These are phyloP conservation scores for Ricordea florida DNA, from an alignment of 92 coral and sea anemone genomes.

Conservation along the genomic window DNA sequence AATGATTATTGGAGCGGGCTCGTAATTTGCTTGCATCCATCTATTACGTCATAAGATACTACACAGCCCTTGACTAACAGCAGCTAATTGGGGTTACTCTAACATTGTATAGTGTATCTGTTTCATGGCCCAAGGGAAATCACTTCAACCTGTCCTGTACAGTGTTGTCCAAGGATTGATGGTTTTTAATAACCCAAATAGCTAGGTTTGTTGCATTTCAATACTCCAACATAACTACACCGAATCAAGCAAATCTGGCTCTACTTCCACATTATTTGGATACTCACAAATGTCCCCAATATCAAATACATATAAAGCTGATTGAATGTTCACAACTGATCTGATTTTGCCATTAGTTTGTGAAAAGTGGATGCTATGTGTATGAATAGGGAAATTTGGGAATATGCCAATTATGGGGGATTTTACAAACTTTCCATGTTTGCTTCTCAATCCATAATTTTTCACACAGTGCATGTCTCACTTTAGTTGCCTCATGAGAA, in stretches of 20 bases:
- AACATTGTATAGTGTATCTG: not conserved
- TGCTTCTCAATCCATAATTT: too few species aligned
- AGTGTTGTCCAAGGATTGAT: not conserved
- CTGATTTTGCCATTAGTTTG: too few species aligned
- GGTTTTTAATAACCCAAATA: too few species aligned
- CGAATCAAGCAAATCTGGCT: not conserved
- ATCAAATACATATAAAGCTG: not conserved
- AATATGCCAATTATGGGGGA: not conserved
- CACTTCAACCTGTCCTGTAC: not conserved
- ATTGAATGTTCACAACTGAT: not conserved
- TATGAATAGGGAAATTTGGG: not conserved
- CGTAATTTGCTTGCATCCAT: too few species aligned
- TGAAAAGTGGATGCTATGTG: too few species aligned
- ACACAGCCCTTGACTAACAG: too few species aligned
- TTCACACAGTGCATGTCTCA: too few species aligned
- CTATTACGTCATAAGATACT: too few species aligned
- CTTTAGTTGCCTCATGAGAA: too few species aligned
- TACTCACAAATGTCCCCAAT: not conserved
- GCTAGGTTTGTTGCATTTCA: too few species aligned
- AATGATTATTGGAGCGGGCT: too few species aligned
- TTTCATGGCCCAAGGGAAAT: not conserved
- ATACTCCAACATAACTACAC: not conserved
- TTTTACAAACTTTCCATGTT: constrained; percentile 51
- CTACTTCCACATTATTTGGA: not conserved
- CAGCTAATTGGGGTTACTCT: not conserved